Evolutionary conservation across 2,113 vertebrate genomes (phyloP).

Genomic region (Silurus glanis): DNA sequence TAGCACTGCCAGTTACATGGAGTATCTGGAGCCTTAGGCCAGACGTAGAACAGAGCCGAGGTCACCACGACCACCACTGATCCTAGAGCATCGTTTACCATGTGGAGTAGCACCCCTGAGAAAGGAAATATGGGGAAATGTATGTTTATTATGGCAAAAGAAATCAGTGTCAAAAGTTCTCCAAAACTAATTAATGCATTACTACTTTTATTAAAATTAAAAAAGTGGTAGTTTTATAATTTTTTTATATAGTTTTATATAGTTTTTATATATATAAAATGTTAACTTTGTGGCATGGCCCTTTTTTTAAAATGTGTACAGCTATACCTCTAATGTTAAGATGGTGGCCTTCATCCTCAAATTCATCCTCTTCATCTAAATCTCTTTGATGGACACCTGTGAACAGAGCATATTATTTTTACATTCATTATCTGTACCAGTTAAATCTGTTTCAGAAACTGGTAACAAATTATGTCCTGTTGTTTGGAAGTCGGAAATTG

Average conservation of each 20-base stretch:
- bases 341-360: conserved; percentile 36
- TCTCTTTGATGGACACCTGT: neutral
- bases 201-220: neutral
- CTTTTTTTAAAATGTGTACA: neutral
- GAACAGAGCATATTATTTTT: neutral
- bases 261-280: neutral
- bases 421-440: neutral
- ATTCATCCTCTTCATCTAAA: conserved; percentile 8
- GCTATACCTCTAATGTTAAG: conserved; percentile 38
- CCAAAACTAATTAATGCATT: neutral
- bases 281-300: neutral
- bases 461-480: neutral
- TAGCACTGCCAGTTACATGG: conserved; percentile 85
- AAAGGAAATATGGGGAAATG: neutral
- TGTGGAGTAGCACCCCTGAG: conserved; percentile 60
- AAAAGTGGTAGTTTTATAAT: neutral
- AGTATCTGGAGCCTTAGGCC: conserved; percentile 60
- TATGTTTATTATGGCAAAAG: neutral
- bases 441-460: neutral
- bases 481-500: neutral
- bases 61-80: conserved; percentile 63
- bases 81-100: conserved; percentile 61
- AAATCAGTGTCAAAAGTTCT: neutral
- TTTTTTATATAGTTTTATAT: no score
- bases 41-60: conserved; percentile 52